Base-by-base conservation (phyloP, 2,888 invertebrate genomes). In the Callimorpha dominula region DNA sequence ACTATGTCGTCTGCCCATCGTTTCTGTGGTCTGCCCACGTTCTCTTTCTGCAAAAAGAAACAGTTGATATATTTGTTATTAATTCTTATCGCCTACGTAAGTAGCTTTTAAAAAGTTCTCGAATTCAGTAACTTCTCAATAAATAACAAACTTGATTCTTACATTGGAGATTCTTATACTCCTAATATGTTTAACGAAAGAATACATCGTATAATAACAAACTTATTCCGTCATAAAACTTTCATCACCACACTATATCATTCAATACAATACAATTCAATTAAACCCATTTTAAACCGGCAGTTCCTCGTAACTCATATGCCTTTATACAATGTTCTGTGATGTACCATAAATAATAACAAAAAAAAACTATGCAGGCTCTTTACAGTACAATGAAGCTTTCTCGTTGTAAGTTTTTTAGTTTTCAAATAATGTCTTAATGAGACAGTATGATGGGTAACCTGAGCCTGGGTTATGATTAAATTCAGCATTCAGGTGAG, bases 391-490 rank as follows among this genome's bases (percentile, higher is more conserved):
- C 86, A 84, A 84, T 84, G 85, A 86, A 81, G 81, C 85, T 80
- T 81, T 73, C 75, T 86, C 85, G 7, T 83, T 85, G 85, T 80
- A 77, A 75, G 79, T 85, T 86, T 88, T 86, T 87, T 83, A 79
- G 83, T 83, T 85, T 80, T 83, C 86, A 89, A 88, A 88, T 88
- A 89, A 87, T 78, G 86, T 89, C 90, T 87, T 90, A 90, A 90
- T 90, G 90, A 90, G 90, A 89, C 90, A 90, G 87, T 63, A 88
- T 90, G 90, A 90, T 88, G 88, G 85, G 89, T 88, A 85, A 87
- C 79, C 81, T 78, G 75, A 71, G 81, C 78, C 75, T 78, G 70
- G 80, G 84, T 85, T 85, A 84, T 86, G 85, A 86, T 85, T 82
- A 82, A 85, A 84, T 81, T 78, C 81, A 73, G 77, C 79, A 82